Conservation (phyloP, 2,113 vertebrate genomes). For the Acanthochromis polyacanthus region DNA sequence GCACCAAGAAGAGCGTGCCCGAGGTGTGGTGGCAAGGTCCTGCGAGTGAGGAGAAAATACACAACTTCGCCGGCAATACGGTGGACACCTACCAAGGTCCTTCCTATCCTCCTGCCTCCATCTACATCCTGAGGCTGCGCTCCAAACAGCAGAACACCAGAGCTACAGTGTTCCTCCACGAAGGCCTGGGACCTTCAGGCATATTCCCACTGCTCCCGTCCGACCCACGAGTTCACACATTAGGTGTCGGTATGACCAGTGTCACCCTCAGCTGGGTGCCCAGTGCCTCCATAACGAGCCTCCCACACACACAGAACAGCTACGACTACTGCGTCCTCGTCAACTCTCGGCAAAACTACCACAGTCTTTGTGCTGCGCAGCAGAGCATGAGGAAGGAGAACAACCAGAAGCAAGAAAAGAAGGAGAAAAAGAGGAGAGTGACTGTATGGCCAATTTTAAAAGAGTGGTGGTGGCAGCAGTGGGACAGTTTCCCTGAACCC, state of each 20-base stretch:
- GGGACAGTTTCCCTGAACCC: slow-evolving; percentile 67
- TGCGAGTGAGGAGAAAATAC: slow-evolving; percentile 81
- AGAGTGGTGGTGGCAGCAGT: slow-evolving; percentile 84
- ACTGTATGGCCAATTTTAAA: slow-evolving; percentile 77
- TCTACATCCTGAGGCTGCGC: slow-evolving; percentile 88
- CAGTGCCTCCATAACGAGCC: slow-evolving; percentile 82
- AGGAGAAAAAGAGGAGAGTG: slow-evolving; percentile 62
- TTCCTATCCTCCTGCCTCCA: slow-evolving; percentile 76
- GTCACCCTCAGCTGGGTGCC: slow-evolving; percentile 90
- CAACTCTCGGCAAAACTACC: slow-evolving; percentile 89
- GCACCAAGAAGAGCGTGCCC: slow-evolving; percentile 81
- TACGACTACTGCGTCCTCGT: slow-evolving; percentile 90
- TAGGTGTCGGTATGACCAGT: slow-evolving; percentile 87
- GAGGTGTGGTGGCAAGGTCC: slow-evolving; percentile 85
- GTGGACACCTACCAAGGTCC: slow-evolving; percentile 86
- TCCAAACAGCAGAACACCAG: slow-evolving; percentile 86
- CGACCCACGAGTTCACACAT: slow-evolving; percentile 86
- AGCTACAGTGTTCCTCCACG: slow-evolving; percentile 85
- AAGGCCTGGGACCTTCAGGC: slow-evolving; percentile 78
- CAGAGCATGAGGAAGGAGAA: slow-evolving; percentile 62
- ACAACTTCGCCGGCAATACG: slow-evolving; percentile 87
- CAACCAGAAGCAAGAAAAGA: slow-evolving; percentile 57
- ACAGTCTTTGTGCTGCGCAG: slow-evolving; percentile 88
- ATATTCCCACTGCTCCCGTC: slow-evolving; percentile 87
- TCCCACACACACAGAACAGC: slow-evolving; percentile 64